Evolutionary conservation across 1,140 invertebrate species (phyloP), one percentile per base, ranked within the genome.

Genomic region (Hydropsyche tenuis): DNA sequence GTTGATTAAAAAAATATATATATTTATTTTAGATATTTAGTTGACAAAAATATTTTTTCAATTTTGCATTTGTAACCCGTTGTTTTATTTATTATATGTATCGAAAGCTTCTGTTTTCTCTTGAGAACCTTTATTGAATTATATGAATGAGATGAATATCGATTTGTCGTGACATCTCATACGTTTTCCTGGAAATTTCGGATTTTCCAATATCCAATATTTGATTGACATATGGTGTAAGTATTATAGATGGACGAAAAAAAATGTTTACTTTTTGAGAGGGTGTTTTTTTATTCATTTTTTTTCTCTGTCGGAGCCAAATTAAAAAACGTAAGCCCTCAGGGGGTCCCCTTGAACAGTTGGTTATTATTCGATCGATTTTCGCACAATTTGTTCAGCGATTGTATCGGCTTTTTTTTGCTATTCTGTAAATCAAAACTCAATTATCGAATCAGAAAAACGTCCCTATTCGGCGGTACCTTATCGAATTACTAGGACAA

Each of bases 401-500:
- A 43, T 65, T 18, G 30, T 65, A 45, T 43, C 37, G 63, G 30
- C 20, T 60, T 25, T 65, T 65, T 43, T 63, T 65, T 43, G 14
- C n/a, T 14, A 65, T 18, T 22, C 37, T 45, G 42, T 65, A 43
- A 45, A 65, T 65, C 63, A 45, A 65, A 65, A 65, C 11, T 27
- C 30, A 43, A 65, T 65, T 65, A 65, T 65, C 20, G 42, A 65
- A 65, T 65, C 63, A 45, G 23, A 16, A 60, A 60, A 60, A 42
- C 16, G 18, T 43, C 1, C 30, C 16, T 1, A 11, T 5, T 16
- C 30, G 37, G 6, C n/a, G 7, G 12, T 14, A 16, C 63, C 16
- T 65, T 43, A 45, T 65, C 37, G 30, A n/a, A 65, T 65, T 45
- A 16, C 1, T 7, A 18, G 43, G n/a, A 43, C 43, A 22, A 42